Base-by-base conservation (phyloP, 2,113 vertebrate species). In the Trichomycterus rosablanca region DNA sequence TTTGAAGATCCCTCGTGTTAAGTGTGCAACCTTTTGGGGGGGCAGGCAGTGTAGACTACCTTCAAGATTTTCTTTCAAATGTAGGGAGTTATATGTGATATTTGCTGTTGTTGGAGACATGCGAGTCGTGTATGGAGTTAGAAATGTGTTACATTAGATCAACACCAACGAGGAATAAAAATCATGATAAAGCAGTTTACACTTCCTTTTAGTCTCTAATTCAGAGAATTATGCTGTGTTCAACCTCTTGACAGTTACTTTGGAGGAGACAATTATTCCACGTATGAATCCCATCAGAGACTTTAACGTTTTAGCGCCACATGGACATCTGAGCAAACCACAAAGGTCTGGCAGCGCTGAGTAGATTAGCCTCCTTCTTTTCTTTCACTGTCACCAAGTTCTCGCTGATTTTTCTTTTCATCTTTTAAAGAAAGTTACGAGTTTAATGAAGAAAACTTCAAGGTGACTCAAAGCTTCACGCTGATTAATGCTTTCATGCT, bases 401-500 rank as follows among this genome's bases (percentile, higher is more conserved):
- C 28, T 48, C 20, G n/a, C n/a, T n/a, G n/a, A n/a, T n/a, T n/a
- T n/a, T n/a, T n/a, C n/a, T n/a, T n/a, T n/a, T n/a, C n/a, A n/a
- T n/a, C 5, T 51, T 52, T 32, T 26, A 11, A 23, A 26, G 37
- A 46, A 55, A 32, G 20, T 26, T 48, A 50, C 24, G 12, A 24
- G 54, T 40, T 59, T 61, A 34, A 45, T 62, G 72, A 53, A 19
- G 35, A 44, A 48, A 45, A 37, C 44, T 48, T 72, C 37, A 72
- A 60, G 54, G 43, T 55, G 53, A 71, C 45, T 57, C 35, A 24
- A 35, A 23, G n/a, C 55, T 18, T 56, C 20, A 15, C 22, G 18
- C 26, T 53, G 50, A 35, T 53, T 26, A 54, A 30, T 53, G 40
- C 39, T 43, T 53, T 22, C 28, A 44, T 44, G 60, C 32, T 42